phyloP scores from a whole-genome alignment of 2,113 vertebrate species.

The Tautogolabrus adspersus region DNA sequence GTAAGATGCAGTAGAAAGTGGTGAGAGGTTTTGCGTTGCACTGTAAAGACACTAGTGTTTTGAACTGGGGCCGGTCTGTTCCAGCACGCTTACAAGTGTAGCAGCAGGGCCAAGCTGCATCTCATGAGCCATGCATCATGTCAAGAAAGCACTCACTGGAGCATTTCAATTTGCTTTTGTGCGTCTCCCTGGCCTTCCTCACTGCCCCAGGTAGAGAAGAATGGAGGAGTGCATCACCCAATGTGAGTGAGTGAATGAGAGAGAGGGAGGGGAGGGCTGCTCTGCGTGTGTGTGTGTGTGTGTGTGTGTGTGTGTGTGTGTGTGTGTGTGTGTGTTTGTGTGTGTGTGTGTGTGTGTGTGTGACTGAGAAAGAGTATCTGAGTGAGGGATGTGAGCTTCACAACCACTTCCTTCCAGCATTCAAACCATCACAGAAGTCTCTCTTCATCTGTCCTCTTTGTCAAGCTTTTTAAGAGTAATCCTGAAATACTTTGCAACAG shows the following conservation, averaged over 20 bases:
- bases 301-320: slow-evolving; percentile 5
- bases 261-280: slow-evolving; percentile 6
- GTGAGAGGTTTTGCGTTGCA: background rate
- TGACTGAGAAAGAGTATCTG: slow-evolving; percentile 21
- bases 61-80: slow-evolving; percentile 48
- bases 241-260: slow-evolving; percentile 61
- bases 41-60: slow-evolving; percentile 43
- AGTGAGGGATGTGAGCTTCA: slow-evolving; percentile 64
- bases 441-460: slow-evolving; percentile 51
- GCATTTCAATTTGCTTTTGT: slow-evolving; percentile 85
- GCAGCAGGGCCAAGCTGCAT: slow-evolving; percentile 63
- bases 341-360: slow-evolving; percentile 8
- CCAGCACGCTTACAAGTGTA: slow-evolving; percentile 54
- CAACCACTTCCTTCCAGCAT: slow-evolving; percentile 63
- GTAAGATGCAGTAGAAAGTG: background rate
- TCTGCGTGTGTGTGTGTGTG: slow-evolving; percentile 11
- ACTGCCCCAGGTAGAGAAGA: slow-evolving; percentile 79
- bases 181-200: slow-evolving; percentile 68
- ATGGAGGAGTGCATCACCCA: slow-evolving; percentile 73
- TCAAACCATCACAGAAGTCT: slow-evolving; percentile 65
- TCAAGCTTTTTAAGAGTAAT: slow-evolving; percentile 54
- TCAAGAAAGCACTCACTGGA: slow-evolving; percentile 83
- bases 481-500: slow-evolving; percentile 66
- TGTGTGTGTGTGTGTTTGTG: slow-evolving; percentile 11
- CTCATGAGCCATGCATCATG: slow-evolving; percentile 80